These are phyloP conservation scores for Drosophila carrolli DNA, from an alignment of 1,140 invertebrate species.

Conservation along the genomic window DNA sequence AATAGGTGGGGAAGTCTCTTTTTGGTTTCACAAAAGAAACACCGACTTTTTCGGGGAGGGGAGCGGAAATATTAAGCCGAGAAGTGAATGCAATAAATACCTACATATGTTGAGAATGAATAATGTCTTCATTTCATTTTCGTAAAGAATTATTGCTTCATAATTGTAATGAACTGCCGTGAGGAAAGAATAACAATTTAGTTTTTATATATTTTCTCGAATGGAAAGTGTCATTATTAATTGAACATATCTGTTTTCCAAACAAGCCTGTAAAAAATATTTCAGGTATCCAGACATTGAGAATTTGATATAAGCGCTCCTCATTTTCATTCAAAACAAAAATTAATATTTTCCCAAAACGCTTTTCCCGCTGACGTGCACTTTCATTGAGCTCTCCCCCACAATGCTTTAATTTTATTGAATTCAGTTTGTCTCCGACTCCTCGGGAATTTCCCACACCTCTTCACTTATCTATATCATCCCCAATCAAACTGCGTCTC, in stretches of 20 bases:
- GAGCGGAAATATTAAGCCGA: conserved; percentile 24
- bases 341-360: not conserved
- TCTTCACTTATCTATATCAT: conserved; percentile 1
- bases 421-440: conserved; percentile 4
- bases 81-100: conserved; percentile 23
- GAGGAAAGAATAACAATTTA: not conserved
- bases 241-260: too few species aligned
- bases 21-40: conserved; percentile 34
- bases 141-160: conserved; percentile 8
- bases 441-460: conserved; percentile 3
- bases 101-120: conserved; percentile 6
- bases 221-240: too few species aligned
- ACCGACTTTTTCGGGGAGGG: conserved; percentile 8
- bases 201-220: not conserved
- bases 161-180: not conserved
- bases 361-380: not conserved
- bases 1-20: conserved; percentile 12
- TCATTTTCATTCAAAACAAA: too few species aligned
- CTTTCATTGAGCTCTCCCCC: not conserved
- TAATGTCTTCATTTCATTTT: conserved; percentile 12
- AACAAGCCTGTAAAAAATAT: too few species aligned
- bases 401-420: not conserved
- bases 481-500: conserved; percentile 34
- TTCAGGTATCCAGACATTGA: not conserved
- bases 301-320: not conserved